Evolutionary conservation across 2,888 invertebrate genomes (phyloP), one percentile per base, ranked within the genome.

Genomic region (Petrolisthes manimaculis): DNA sequence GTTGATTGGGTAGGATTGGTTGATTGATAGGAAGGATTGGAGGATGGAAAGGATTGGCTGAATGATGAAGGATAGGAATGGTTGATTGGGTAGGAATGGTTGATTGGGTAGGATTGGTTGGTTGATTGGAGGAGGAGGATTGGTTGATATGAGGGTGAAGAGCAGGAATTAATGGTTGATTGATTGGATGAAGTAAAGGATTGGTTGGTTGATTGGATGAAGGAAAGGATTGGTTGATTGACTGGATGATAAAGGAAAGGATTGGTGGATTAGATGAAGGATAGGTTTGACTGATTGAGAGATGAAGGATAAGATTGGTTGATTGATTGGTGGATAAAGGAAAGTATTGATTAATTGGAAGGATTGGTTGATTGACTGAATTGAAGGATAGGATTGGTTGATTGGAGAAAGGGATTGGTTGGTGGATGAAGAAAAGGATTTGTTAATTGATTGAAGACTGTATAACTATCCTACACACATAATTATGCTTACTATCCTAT

Each of bases 21-120:
- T 37, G 37, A 2, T 37, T 37, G 37, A 37, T 37, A 37, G 37
- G n/a, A n/a, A n/a, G n/a, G 12, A 67, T 69, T 12, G 14, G 21
- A 37, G 37, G 71, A 37, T 37, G 0, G 37, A 2, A 37, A 37
- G 37, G 37, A 37, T 37, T 37, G 37, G 37, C 2, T 37, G 37
- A 37, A 2, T 37, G n/a, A n/a, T 37, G 51, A 74, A 12, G 54
- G 37, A 3, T 54, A n/a, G 54, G 55, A 67, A 71, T 12, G 24
- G 55, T 6, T 69, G 69, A 55, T 69, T 80, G 37, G 80, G 37
- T 56, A 79, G 54, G 55, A 67, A 71, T 12, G 24, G 55, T 6
- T 69, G 69, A 55, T 69, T 80, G 37, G 80, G 37, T 56, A 79
- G 71, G 67, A 71, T 86, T 9, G 9, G 69, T 69, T 14, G 8